phyloP scores from a whole-genome alignment of 2,888 invertebrate genomes.

The Oeneis ivallda region DNA sequence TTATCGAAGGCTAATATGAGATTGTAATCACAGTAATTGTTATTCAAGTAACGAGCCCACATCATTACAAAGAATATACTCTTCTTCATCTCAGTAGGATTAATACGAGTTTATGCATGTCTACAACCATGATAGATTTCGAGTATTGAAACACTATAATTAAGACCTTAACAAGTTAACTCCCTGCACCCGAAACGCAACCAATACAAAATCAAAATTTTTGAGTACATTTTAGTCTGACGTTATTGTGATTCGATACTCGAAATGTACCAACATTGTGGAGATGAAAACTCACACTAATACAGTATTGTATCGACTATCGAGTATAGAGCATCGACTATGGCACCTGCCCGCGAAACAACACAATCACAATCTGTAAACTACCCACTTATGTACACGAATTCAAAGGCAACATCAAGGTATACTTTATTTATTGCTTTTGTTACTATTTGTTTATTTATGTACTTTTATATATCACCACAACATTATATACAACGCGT shows the following conservation, averaged over 20 bases:
- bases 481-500: slow-evolving; percentile 68
- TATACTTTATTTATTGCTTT: slow-evolving; percentile 82
- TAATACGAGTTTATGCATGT: too few species aligned
- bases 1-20: slow-evolving; percentile 81
- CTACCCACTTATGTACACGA: slow-evolving; percentile 58
- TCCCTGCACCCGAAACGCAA: too few species aligned
- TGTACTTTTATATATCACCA: slow-evolving; percentile 78
- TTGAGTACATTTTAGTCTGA: too few species aligned
- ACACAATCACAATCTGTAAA: slow-evolving; percentile 54
- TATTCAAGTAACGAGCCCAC: slow-evolving; percentile 78
- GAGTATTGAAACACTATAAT: too few species aligned
- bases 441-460: slow-evolving; percentile 65
- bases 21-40: slow-evolving; percentile 81
- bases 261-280: too few species aligned
- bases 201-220: too few species aligned
- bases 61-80: slow-evolving; percentile 36
- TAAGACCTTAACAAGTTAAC: too few species aligned
- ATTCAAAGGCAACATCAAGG: slow-evolving; percentile 79
- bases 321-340: slow-evolving; percentile 18
- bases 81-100: slow-evolving; percentile 15
- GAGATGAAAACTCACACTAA: too few species aligned
- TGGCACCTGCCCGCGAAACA: slow-evolving; percentile 52
- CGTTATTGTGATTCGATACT: slow-evolving; percentile 1
- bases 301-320: slow-evolving; percentile 37
- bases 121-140: too few species aligned